Base-by-base conservation (phyloP, 2,797 vertebrate species). In the Anableps anableps region DNA sequence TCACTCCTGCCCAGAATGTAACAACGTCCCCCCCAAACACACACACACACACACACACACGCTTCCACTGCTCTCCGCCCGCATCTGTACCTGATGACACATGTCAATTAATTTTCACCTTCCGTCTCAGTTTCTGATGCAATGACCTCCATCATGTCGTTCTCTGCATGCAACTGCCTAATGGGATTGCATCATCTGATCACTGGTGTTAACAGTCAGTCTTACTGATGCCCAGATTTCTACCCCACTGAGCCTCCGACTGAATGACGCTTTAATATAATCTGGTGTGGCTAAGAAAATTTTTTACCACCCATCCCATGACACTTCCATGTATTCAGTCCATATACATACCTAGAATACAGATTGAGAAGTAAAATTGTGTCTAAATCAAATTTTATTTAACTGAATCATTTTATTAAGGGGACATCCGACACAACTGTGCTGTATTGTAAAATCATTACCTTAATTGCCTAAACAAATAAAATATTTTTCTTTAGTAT, bases 151-250 rank as follows among this genome's bases (percentile, higher is more conserved):
- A 29, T 0, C 16, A 41, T 81, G 82, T 79, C 68, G 75, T 81
- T n/a, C 26, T 77, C 81, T 75, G 55, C 88, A 51, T 58, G 94
- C 85, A 95, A 94, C 51, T 26, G 64, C 82, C 55, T 86, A 9
- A 76, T 47, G 19, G 77, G 81, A 81, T 94, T 95, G 93, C 94
- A 91, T 95, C 94, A 94, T 92, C 83, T 93, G 88, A 85, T 82
- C 83, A 64, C 62, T 60, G 74, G 75, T 10, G 83, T 76, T 75
- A 87, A 78, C 79, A 7, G 75, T 80, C 75, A 21, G 47, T 62
- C 73, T 82, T 84, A 88, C 48, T 85, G 83, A 85, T 9, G 74
- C 41, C 10, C 84, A 85, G 68, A 83, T 87, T 60, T 83, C 77
- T 78, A 38, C 75, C 77, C 77, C 6, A 58, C 51, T 17, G 58